Evolutionary conservation across 23 tunicate genomes (phyloP), one percentile per base, ranked within the genome.

Genomic region (Corella eumyota): DNA sequence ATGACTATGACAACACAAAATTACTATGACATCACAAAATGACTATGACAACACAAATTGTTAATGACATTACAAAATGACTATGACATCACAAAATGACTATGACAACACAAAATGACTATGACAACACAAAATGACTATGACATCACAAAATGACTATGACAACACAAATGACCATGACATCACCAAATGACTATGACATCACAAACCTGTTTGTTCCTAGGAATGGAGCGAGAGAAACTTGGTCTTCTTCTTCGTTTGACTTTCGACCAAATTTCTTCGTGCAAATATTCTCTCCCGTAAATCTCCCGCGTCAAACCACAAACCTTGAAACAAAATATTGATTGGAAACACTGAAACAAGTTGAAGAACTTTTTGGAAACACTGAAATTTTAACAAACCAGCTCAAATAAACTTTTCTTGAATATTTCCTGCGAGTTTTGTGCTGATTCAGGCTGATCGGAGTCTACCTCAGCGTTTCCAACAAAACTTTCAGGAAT

Each of bases 131-230:
- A n/a, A n/a, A n/a, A n/a, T n/a, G n/a, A n/a, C n/a, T n/a, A n/a
- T n/a, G n/a, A n/a, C n/a, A n/a, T n/a, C n/a, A n/a, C n/a, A n/a
- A n/a, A n/a, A n/a, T n/a, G n/a, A n/a, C n/a, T n/a, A n/a, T n/a
- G n/a, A n/a, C n/a, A n/a, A n/a, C n/a, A n/a, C n/a, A n/a, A 63
- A 9, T 6, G 22, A 6, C 17, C 30, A 7, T 25, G 6, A 27
- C 27, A 45, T 64, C 27, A 64, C 45, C 19, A 51, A 53, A 21
- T n/a, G n/a, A n/a, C n/a, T n/a, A 21, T 7, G n/a, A 38, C 25
- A 51, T 5, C 26, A 69, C 75, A 28, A 17, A 80, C 90, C 72
- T 74, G 56, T 64, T 72, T 76, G 9, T 78, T 40, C 20, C 58
- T 56, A 32, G 90, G 90, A 13, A 36, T 25, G 4, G 53, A 15